A percentile compares a stretch with the other conserved stretches of the same genome.
Conservation (phyloP, 2,888 invertebrate species). For the Toxonevra muliebris region DNA sequence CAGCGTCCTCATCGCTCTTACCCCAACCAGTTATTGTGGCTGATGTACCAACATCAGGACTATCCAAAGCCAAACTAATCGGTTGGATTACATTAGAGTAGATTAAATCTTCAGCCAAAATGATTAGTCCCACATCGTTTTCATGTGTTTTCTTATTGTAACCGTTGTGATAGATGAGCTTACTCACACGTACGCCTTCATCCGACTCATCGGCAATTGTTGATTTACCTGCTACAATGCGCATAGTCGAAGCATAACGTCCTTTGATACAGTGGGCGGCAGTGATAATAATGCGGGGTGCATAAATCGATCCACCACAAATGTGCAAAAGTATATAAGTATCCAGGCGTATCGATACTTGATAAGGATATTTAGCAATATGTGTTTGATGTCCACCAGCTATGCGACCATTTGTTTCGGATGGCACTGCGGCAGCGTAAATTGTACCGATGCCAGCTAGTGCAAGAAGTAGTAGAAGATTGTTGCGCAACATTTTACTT, state of each 20-base stretch:
- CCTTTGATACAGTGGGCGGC: constrained; percentile 56
- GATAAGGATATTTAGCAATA: constrained; percentile 44
- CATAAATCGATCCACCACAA: constrained; percentile 45
- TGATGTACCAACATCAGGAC: constrained; percentile 43
- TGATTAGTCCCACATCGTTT: constrained; percentile 69
- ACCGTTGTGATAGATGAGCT: constrained; percentile 47
- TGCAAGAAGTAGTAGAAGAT: constrained; percentile 22
- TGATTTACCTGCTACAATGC: constrained; percentile 51
- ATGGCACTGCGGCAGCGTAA: constrained; percentile 34
- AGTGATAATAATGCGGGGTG: constrained; percentile 41
- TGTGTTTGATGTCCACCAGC: constrained; percentile 48
- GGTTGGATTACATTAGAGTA: constrained; percentile 63
- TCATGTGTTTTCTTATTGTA: constrained; percentile 64
- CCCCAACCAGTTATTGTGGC: constrained; percentile 60
- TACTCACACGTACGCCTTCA: constrained; percentile 46
- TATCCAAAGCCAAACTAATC: constrained; percentile 55
- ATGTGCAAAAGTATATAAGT: constrained; percentile 37
- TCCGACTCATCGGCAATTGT: constrained; percentile 48
- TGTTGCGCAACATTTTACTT: neutral
- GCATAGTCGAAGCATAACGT: constrained; percentile 49
- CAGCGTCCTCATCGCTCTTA: constrained; percentile 47
- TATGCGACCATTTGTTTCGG: constrained; percentile 47
- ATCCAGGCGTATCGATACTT: constrained; percentile 52
- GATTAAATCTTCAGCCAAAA: constrained; percentile 65
- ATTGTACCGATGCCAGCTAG: constrained; percentile 35